Percentiles rank a stretch among this genome's conserved stretches.
These are phyloP conservation scores for Stenotaenia linearis DNA, from an alignment of 2,888 invertebrate species.

Conservation along the genomic window DNA sequence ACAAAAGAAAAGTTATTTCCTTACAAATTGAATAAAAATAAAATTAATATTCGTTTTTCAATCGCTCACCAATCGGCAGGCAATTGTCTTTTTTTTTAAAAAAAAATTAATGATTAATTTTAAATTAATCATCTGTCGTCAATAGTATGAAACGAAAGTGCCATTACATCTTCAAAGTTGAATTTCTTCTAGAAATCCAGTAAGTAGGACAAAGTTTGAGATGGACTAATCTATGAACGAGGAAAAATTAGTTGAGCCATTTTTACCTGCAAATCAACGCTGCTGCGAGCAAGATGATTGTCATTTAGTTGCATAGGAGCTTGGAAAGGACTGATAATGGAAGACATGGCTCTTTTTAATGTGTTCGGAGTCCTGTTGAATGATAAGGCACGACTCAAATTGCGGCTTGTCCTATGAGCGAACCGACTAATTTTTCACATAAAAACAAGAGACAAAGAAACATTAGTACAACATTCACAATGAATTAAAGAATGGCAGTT, in stretches of 20 bases:
- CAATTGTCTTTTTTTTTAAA: background rate
- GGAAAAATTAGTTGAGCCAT: background rate
- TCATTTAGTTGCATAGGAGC: slow-evolving; percentile 13
- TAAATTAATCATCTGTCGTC: background rate
- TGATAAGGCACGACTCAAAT: slow-evolving; percentile 89
- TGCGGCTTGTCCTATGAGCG: slow-evolving; percentile 39
- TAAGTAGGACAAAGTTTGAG: background rate
- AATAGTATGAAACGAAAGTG: background rate
- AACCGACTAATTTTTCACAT: slow-evolving; percentile 36
- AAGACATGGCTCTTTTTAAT: slow-evolving; percentile 86
- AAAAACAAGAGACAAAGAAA: background rate
- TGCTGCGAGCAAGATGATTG: slow-evolving; percentile 32
- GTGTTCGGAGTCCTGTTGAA: slow-evolving; percentile 93
- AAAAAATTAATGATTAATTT: background rate
- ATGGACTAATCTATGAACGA: background rate
- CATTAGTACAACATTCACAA: background rate
- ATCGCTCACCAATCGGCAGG: background rate
- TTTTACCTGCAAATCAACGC: slow-evolving; percentile 32
- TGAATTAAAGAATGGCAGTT: background rate
- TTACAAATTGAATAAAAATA: background rate
- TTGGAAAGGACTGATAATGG: slow-evolving; percentile 73
- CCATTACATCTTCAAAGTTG: background rate
- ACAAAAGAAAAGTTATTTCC: background rate
- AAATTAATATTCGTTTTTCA: background rate
- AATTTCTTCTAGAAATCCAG: background rate